Conservation (phyloP, 2,797 vertebrate genomes). For the Sebastiscus albofasciatus region DNA sequence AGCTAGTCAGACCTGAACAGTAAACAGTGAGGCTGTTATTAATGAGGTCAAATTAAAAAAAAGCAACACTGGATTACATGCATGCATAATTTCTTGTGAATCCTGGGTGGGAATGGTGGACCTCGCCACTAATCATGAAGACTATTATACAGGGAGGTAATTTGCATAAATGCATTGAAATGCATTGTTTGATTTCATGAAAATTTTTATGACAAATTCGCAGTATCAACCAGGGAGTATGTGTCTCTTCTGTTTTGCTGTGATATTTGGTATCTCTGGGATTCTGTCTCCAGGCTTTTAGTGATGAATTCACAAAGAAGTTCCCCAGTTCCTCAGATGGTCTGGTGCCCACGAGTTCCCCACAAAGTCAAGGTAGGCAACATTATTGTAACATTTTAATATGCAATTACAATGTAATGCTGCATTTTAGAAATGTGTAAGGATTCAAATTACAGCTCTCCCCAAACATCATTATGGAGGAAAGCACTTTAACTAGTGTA, state of each 20-base stretch:
- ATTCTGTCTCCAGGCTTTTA: constrained; percentile 70
- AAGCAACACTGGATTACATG: neutral
- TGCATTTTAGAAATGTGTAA: neutral
- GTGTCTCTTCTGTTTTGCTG: neutral
- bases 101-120: neutral
- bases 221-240: neutral
- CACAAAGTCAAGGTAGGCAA: constrained; percentile 56
- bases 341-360: neutral
- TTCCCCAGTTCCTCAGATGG: constrained; percentile 37
- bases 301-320: constrained; percentile 68
- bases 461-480: neutral
- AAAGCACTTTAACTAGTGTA: neutral
- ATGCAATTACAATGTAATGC: neutral
- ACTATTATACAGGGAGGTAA: neutral
- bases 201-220: neutral
- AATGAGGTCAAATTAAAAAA: neutral
- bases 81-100: neutral
- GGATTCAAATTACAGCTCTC: neutral
- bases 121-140: neutral
- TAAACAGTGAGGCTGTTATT: neutral
- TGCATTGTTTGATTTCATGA: neutral
- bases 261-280: neutral
- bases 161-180: neutral
- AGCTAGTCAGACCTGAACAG: neutral
- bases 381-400: neutral